Percentiles rank a stretch among this genome's conserved stretches.
Evolutionary conservation across 2,797 vertebrate species (phyloP).

Genomic region (Pangasius macronema): DNA sequence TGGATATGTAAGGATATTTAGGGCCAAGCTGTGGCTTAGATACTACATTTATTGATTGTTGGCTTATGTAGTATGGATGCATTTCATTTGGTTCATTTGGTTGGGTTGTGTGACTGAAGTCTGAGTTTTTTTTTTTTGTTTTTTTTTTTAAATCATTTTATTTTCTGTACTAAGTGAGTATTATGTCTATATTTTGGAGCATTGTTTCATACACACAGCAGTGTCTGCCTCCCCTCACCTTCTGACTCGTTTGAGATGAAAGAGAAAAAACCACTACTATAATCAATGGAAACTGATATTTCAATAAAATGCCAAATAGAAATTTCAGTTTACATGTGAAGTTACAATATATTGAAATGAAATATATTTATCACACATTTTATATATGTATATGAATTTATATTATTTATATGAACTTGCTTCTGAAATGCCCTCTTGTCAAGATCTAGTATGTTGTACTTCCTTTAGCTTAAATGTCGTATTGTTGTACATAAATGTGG

Average conservation of each 20-base stretch:
- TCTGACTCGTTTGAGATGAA: neutral
- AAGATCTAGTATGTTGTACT: neutral
- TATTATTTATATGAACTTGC: neutral
- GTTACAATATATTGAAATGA: neutral
- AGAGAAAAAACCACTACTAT: neutral
- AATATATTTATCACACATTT: neutral
- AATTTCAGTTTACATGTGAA: neutral
- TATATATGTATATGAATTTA: too few relatives aligned
- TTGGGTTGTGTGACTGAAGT: neutral
- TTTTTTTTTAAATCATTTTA: slow-evolving; percentile 59
- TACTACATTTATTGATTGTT: slow-evolving; percentile 5
- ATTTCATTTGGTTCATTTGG: neutral
- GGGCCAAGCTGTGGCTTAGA: slow-evolving; percentile 29
- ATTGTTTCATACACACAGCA: slow-evolving; percentile 27
- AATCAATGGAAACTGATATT: neutral
- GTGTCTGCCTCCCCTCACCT: slow-evolving; percentile 1
- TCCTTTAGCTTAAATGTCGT: neutral
- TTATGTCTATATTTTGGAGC: slow-evolving; percentile 65
- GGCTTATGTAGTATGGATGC: neutral
- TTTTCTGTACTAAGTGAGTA: slow-evolving; percentile 65
- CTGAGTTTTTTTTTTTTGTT: slow-evolving; percentile 54
- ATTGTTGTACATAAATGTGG: neutral
- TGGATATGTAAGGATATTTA: slow-evolving; percentile 50
- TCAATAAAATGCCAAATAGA: slow-evolving; percentile 21
- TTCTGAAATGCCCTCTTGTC: neutral